A percentile compares a stretch with the other conserved stretches of the same genome.
Evolutionary conservation across 2,888 invertebrate genomes (phyloP).

Genomic region (Busseola fusca): DNA sequence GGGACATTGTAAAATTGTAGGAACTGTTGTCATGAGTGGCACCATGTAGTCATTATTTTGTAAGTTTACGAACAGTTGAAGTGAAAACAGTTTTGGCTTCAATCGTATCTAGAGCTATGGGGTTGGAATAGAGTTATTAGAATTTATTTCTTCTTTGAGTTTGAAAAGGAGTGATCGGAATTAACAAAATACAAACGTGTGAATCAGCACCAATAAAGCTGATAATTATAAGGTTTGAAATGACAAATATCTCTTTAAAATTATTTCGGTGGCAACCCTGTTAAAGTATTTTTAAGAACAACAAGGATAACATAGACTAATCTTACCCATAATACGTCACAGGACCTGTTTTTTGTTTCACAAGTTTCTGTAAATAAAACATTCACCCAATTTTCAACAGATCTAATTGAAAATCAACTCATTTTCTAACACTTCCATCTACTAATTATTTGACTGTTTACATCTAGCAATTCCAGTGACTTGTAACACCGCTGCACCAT

Average conservation of each 20-base stretch:
- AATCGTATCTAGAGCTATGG: too few relatives aligned
- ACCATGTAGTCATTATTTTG: background rate
- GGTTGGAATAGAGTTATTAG: too few relatives aligned
- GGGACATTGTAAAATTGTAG: constrained; percentile 20
- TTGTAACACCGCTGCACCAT: constrained; percentile 29
- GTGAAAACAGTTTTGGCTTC: background rate
- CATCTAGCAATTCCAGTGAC: constrained; percentile 30
- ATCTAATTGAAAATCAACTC: constrained; percentile 7
- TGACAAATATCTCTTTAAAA: background rate
- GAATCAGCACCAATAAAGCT: background rate
- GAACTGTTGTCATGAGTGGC: background rate
- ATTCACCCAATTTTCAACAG: constrained; percentile 1
- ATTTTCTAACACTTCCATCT: constrained; percentile 8
- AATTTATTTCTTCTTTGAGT: too few relatives aligned
- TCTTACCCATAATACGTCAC: background rate
- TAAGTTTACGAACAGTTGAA: background rate
- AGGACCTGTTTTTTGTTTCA: background rate
- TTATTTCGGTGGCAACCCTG: background rate
- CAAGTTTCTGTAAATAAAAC: background rate
- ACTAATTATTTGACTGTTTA: constrained; percentile 13
- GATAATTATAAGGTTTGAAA: too few relatives aligned
- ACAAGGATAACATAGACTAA: background rate
- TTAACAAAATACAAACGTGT: background rate
- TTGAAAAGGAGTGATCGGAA: background rate
- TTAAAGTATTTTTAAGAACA: background rate